phyloP scores from a whole-genome alignment of 2,113 vertebrate genomes.

The Puffinus mauretanicus region DNA sequence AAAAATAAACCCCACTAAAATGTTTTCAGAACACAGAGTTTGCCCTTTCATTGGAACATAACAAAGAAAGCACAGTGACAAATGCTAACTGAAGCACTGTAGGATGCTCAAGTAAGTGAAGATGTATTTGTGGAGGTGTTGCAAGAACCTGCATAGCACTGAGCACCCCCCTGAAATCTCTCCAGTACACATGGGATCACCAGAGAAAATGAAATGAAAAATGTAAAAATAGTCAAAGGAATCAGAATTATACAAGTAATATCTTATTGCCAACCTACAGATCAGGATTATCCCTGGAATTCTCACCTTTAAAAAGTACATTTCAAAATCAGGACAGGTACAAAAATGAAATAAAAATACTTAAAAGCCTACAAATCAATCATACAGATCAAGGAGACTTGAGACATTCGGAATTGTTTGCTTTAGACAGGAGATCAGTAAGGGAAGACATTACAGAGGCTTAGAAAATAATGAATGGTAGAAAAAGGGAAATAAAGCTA shows the following conservation, averaged over 20 bases:
- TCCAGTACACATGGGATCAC: neutral
- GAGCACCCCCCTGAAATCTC: neutral
- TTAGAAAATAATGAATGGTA: neutral
- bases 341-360: neutral
- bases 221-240: neutral
- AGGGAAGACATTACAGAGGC: neutral
- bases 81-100: neutral
- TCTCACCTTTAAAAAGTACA: neutral
- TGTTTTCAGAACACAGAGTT: neutral
- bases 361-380: neutral
- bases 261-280: neutral
- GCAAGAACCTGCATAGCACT: neutral
- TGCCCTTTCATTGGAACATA: neutral
- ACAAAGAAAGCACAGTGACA: neutral
- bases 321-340: neutral
- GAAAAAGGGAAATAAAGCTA: neutral
- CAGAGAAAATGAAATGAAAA: neutral
- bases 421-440: neutral
- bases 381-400: neutral
- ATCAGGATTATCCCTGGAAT: neutral
- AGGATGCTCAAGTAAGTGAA: neutral
- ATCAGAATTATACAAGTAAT: neutral
- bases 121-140: neutral
- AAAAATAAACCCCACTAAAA: neutral
- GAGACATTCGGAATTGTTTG: neutral